These are phyloP conservation scores for Aptenodytes forsteri DNA, from an alignment of 2,113 vertebrate species.

Conservation along the genomic window DNA sequence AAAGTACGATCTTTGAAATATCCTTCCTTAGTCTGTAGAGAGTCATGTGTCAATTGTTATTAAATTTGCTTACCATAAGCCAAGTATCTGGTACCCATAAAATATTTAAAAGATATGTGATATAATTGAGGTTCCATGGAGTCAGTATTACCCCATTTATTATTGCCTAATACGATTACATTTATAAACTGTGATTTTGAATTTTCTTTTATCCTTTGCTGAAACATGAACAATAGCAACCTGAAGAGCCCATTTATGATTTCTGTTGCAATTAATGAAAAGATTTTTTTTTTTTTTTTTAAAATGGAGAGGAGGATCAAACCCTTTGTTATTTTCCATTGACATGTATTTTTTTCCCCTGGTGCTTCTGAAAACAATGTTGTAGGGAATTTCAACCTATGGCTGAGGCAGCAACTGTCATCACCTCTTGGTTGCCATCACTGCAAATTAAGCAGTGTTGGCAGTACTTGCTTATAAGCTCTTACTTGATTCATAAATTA, in stretches of 20 bases:
- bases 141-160: not conserved
- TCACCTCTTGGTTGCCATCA: not conserved
- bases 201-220: not conserved
- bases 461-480: not conserved
- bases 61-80: not conserved
- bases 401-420: not conserved
- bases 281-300: not conserved
- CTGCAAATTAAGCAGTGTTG: not conserved
- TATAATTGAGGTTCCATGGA: not conserved
- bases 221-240: not conserved
- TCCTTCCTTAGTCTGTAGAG: not conserved
- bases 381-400: not conserved
- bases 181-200: not conserved
- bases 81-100: not conserved
- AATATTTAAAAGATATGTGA: not conserved
- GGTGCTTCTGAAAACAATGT: not conserved
- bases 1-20: not conserved
- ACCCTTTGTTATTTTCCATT: not conserved
- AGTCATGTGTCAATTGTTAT: not conserved
- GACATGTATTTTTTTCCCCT: not conserved
- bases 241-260: not conserved
- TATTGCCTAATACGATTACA: not conserved
- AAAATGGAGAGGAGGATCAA: not conserved
- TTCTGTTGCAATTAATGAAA: not conserved
- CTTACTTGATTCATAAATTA: conserved; percentile 12